Conservation (phyloP, 2,113 vertebrate species). For the Herpetotheres cachinnans region DNA sequence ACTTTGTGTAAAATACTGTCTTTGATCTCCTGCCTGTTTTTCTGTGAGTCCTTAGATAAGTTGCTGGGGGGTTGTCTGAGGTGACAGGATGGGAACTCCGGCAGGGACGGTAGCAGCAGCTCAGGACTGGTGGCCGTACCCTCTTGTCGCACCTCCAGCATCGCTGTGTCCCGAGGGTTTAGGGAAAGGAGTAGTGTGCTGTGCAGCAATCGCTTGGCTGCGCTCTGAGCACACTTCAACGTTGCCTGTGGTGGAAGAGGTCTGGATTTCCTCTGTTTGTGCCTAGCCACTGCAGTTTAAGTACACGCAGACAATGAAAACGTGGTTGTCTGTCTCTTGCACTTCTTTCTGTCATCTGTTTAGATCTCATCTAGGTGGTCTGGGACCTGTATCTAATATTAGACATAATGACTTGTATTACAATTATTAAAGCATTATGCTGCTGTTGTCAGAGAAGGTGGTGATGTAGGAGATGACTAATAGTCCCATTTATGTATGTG, state of each 20-base stretch:
- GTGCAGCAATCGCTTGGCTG: neutral
- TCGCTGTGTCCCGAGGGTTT: neutral
- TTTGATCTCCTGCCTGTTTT: neutral
- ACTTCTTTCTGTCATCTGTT: neutral
- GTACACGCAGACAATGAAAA: neutral
- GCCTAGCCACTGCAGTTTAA: neutral
- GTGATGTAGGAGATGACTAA: neutral
- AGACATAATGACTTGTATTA: neutral
- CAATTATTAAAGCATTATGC: neutral
- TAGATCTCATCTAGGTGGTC: neutral
- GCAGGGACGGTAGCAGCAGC: fast-evolving
- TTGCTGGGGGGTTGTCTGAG: neutral
- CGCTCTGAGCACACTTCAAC: fast-evolving
- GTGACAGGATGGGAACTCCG: neutral
- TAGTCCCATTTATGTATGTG: neutral
- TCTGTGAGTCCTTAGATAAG: neutral
- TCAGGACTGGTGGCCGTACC: neutral
- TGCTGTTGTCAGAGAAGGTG: neutral
- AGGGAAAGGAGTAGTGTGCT: neutral
- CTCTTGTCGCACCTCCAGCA: neutral
- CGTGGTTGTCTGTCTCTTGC: neutral
- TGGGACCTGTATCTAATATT: neutral
- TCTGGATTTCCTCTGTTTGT: neutral
- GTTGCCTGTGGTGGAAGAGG: neutral
- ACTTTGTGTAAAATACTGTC: neutral